These are phyloP conservation scores for Fundulus diaphanus DNA, from an alignment of 2,797 vertebrate genomes.

Conservation along the genomic window DNA sequence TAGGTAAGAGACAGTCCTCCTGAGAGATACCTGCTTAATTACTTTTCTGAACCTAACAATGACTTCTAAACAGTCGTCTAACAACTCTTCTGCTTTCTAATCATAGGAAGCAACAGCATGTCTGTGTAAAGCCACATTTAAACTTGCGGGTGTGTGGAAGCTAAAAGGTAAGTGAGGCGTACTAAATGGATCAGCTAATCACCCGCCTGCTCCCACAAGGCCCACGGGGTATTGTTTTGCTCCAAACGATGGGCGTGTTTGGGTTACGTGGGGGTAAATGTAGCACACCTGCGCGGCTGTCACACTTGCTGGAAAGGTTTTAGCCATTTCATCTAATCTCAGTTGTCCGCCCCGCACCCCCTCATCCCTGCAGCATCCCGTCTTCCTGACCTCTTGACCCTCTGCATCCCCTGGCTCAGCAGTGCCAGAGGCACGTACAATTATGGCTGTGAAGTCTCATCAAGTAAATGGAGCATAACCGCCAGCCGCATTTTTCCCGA, in stretches of 20 bases:
- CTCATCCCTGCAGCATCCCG: slow-evolving; percentile 22
- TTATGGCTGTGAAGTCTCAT: slow-evolving; percentile 58
- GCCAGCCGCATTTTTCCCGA: slow-evolving; percentile 45
- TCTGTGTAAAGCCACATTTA: slow-evolving; percentile 43
- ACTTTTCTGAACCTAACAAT: background rate
- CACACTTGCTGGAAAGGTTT: slow-evolving; percentile 57
- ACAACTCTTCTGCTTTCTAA: slow-evolving; percentile 12
- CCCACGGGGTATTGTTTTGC: slow-evolving; percentile 55
- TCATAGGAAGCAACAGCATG: slow-evolving; percentile 12
- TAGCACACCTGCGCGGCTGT: slow-evolving; percentile 70
- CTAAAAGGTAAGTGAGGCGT: slow-evolving; percentile 60
- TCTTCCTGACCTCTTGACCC: slow-evolving; percentile 65
- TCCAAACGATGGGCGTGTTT: slow-evolving; percentile 52
- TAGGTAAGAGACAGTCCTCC: background rate
- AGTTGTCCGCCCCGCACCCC: slow-evolving; percentile 17
- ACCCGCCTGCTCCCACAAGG: slow-evolving; percentile 47
- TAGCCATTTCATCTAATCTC: slow-evolving; percentile 65
- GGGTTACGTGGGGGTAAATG: slow-evolving; percentile 53
- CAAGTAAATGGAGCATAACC: slow-evolving; percentile 62
- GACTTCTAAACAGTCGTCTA: background rate
- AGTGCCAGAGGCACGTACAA: slow-evolving; percentile 64
- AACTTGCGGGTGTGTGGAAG: slow-evolving; percentile 29
- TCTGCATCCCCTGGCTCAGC: slow-evolving; percentile 55
- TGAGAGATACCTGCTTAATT: background rate
- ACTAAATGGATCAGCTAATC: slow-evolving; percentile 63